phyloP scores from a whole-genome alignment of 2,797 vertebrate genomes.

The Melanotaenia nigrans region DNA sequence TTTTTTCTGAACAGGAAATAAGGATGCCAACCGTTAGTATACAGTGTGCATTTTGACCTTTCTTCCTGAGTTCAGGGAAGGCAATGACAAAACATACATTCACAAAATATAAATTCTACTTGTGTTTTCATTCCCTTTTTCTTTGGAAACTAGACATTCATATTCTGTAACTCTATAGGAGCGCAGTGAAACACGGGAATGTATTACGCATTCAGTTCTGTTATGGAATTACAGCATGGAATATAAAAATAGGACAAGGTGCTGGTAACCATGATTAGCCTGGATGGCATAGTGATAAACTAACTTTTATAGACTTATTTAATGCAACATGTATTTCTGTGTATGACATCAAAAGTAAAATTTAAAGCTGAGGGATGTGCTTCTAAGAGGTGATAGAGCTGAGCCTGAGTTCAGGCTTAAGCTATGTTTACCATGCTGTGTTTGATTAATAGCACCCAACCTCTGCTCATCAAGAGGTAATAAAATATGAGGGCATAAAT shows the following conservation, averaged over 20 bases:
- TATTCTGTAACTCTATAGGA: conserved; percentile 15
- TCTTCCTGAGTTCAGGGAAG: conserved; percentile 36
- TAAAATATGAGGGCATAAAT: conserved; percentile 84
- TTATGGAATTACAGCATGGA: conserved; percentile 22
- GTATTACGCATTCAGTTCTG: conserved; percentile 15
- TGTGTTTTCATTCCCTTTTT: conserved; percentile 27
- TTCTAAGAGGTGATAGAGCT: conserved; percentile 57
- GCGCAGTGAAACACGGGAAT: conserved; percentile 3
- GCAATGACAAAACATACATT: conserved; percentile 14
- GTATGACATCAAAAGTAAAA: conserved; percentile 55
- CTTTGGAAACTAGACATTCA: conserved; percentile 15
- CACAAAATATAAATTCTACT: conserved; percentile 22
- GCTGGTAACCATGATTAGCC: conserved; percentile 43
- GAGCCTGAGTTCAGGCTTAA: conserved; percentile 55
- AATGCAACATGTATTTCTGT: conserved; percentile 54
- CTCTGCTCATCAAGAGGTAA: conserved; percentile 79
- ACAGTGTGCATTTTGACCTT: conserved; percentile 57
- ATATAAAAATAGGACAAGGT: conserved; percentile 23
- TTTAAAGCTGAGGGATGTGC: conserved; percentile 46
- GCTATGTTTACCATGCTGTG: conserved; percentile 64
- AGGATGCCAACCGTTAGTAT: conserved; percentile 27
- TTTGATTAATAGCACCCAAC: conserved; percentile 81
- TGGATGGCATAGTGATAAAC: conserved; percentile 40
- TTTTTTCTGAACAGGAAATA: conserved; percentile 1
- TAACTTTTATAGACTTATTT: conserved; percentile 52